Conservation (phyloP, 2,113 vertebrate genomes). For the Apteryx owenii region DNA sequence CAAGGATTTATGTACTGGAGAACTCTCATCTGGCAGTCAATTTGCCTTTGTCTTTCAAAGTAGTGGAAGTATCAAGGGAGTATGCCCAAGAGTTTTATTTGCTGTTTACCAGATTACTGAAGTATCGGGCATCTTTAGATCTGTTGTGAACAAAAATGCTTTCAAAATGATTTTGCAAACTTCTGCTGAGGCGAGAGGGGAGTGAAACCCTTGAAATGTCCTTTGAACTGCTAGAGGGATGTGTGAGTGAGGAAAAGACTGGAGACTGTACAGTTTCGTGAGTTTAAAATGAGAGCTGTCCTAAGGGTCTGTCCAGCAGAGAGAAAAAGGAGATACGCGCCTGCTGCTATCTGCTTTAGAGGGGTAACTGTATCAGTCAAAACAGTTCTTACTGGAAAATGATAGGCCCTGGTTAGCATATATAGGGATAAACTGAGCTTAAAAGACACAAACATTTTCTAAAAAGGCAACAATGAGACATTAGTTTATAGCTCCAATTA, state of each 20-base stretch:
- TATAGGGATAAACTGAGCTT: neutral
- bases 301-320: neutral
- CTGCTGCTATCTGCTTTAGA: neutral
- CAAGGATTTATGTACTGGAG: conserved; percentile 71
- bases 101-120: conserved; percentile 61
- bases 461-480: neutral
- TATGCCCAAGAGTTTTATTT: conserved; percentile 57
- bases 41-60: conserved; percentile 74
- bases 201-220: conserved; percentile 39
- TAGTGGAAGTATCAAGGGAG: conserved; percentile 57
- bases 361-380: neutral
- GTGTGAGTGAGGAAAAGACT: neutral
- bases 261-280: neutral
- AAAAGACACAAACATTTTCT: neutral
- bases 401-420: neutral
- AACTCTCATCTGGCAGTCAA: conserved; percentile 67
- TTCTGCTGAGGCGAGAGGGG: neutral
- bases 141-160: conserved; percentile 45
- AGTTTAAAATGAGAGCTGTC: neutral
- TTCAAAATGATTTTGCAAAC: conserved; percentile 62
- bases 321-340: neutral
- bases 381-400: neutral
- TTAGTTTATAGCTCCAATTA: neutral
- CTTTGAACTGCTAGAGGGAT: conserved; percentile 8
- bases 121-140: conserved; percentile 46